Conservation (phyloP, 2,888 invertebrate genomes). For the Cartodere bifasciata region DNA sequence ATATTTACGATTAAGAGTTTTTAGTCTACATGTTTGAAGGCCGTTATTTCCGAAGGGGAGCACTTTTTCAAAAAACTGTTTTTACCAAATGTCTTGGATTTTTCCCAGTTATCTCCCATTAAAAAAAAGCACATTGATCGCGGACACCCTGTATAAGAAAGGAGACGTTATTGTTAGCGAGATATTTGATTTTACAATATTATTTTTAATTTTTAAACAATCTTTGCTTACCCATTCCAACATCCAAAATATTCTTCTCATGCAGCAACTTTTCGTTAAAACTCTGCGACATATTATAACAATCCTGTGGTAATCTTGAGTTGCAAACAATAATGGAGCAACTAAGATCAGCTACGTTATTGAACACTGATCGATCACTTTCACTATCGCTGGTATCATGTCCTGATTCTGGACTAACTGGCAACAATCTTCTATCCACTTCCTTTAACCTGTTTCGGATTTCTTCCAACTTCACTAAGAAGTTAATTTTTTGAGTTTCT, state of each 20-base stretch:
- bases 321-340: slow-evolving; percentile 30
- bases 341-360: slow-evolving; percentile 27
- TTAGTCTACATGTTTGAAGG: too few relatives aligned
- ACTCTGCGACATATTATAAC: slow-evolving; percentile 33
- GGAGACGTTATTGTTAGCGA: too few relatives aligned
- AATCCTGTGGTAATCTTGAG: slow-evolving; percentile 23
- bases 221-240: slow-evolving; percentile 23
- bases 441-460: slow-evolving; percentile 50
- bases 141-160: too few relatives aligned
- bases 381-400: slow-evolving; percentile 38
- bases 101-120: too few relatives aligned
- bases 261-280: slow-evolving; percentile 34
- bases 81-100: too few relatives aligned
- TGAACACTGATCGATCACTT: slow-evolving; percentile 36
- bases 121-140: too few relatives aligned
- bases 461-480: slow-evolving; percentile 52
- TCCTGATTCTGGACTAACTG: slow-evolving; percentile 30
- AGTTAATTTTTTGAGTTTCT: slow-evolving; percentile 48
- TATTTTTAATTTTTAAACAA: too few relatives aligned
- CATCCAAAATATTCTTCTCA: slow-evolving; percentile 32
- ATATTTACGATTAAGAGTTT: too few relatives aligned
- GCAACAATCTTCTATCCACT: slow-evolving; percentile 52
- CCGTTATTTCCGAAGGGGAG: too few relatives aligned
- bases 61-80: too few relatives aligned
- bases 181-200: too few relatives aligned